These are phyloP conservation scores for Synergus laeviventris DNA, from an alignment of 2,888 invertebrate genomes.

Conservation along the genomic window DNA sequence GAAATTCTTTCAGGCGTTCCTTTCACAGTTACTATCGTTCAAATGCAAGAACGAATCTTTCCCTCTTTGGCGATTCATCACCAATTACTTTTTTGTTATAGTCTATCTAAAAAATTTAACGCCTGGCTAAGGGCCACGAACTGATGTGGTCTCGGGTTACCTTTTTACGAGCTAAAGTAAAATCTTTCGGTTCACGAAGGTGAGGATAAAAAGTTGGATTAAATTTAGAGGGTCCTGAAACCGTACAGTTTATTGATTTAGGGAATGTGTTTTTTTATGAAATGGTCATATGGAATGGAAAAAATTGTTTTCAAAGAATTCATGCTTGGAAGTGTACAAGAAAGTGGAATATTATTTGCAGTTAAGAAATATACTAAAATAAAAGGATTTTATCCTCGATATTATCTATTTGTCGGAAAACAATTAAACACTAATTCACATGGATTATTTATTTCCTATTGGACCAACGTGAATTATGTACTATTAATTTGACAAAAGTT, in stretches of 20 bases:
- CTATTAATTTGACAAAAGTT: no score
- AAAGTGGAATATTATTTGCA: no score
- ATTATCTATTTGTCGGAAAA: no score
- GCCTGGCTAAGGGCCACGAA: background rate
- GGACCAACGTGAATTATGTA: no score
- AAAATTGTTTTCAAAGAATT: background rate
- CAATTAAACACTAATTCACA: no score
- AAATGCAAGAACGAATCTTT: constrained; percentile 1
- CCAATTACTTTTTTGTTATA: background rate
- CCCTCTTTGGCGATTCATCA: background rate
- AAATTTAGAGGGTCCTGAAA: background rate
- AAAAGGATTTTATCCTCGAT: no score
- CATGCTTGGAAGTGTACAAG: background rate
- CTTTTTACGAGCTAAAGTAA: background rate
- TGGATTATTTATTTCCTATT: no score
- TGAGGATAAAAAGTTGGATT: background rate
- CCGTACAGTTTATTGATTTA: background rate
- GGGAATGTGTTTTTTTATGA: background rate
- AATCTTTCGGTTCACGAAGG: background rate
- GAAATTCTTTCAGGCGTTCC: constrained; percentile 16
- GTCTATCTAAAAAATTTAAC: background rate
- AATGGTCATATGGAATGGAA: background rate
- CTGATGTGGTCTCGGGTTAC: background rate
- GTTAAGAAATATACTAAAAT: no score
- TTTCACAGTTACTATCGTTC: constrained; percentile 2